These are phyloP conservation scores for Chelon labrosus DNA, from an alignment of 2,797 vertebrate species.

Conservation along the genomic window DNA sequence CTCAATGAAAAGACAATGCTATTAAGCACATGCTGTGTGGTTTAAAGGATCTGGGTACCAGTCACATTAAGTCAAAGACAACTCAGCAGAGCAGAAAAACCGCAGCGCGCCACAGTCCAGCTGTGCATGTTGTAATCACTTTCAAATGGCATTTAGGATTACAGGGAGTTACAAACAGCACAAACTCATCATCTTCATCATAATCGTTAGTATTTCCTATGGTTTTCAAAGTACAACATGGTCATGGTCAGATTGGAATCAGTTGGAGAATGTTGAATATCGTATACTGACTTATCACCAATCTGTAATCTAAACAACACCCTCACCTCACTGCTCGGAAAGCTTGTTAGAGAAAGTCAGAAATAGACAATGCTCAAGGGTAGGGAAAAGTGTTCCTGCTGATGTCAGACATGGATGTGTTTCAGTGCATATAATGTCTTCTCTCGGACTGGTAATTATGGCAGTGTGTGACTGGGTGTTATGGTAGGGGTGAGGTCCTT, in stretches of 20 bases:
- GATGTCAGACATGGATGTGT: constrained; percentile 61
- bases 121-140: constrained; percentile 41
- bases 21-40: constrained; percentile 42
- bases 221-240: constrained; percentile 22
- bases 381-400: constrained; percentile 45
- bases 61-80: constrained; percentile 48
- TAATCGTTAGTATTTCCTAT: constrained; percentile 9
- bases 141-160: constrained; percentile 40
- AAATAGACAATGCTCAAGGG: constrained; percentile 52
- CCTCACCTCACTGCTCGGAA: constrained; percentile 24
- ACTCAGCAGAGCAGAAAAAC: constrained; percentile 38
- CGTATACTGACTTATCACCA: constrained; percentile 13
- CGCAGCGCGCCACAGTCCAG: constrained; percentile 21
- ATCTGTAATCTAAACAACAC: constrained; percentile 33
- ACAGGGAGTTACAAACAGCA: constrained; percentile 25
- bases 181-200: constrained; percentile 15
- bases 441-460: constrained; percentile 51
- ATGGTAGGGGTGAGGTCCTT: constrained; percentile 15
- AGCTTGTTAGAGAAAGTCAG: constrained; percentile 48
- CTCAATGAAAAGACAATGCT: constrained; percentile 28
- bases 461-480: constrained; percentile 14
- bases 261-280: neutral
- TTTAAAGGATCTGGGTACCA: constrained; percentile 23
- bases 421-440: constrained; percentile 45
- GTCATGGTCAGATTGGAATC: constrained; percentile 4